Conservation (phyloP, 2,113 vertebrate species). For the Mustelus asterias region DNA sequence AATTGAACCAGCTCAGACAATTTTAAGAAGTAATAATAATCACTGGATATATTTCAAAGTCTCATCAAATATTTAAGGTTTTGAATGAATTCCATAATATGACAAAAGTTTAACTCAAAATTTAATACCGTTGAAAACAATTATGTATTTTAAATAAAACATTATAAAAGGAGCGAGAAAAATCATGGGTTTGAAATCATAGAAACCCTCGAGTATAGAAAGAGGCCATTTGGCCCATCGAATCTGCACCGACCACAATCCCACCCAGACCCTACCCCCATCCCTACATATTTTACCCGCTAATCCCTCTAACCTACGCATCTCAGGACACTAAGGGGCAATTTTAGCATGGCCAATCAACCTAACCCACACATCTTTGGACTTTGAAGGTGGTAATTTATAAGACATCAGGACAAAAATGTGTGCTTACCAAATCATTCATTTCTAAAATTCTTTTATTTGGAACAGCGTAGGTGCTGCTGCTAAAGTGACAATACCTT, state of each 20-base stretch:
- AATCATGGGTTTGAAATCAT: neutral
- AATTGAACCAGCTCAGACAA: neutral
- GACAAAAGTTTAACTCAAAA: neutral
- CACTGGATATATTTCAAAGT: neutral
- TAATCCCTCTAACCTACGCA: too few species aligned
- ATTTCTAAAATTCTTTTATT: neutral
- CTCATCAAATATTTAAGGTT: neutral
- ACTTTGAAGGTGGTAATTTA: neutral
- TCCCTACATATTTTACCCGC: too few species aligned
- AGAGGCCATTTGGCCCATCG: too few species aligned
- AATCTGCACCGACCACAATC: too few species aligned
- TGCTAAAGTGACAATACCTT: neutral
- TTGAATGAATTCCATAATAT: neutral
- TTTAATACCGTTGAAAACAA: neutral
- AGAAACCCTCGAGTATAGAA: too few species aligned
- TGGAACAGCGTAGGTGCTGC: neutral
- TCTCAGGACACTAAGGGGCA: too few species aligned
- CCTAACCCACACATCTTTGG: too few species aligned
- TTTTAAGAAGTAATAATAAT: neutral
- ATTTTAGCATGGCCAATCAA: too few species aligned
- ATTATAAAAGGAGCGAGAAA: neutral
- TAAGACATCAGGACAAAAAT: neutral
- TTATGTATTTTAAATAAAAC: neutral
- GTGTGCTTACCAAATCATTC: neutral
- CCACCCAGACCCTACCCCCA: too few species aligned